Evolutionary conservation across 1,140 invertebrate species (phyloP), one percentile per base, ranked within the genome.

Genomic region (Bemisia tabaci): DNA sequence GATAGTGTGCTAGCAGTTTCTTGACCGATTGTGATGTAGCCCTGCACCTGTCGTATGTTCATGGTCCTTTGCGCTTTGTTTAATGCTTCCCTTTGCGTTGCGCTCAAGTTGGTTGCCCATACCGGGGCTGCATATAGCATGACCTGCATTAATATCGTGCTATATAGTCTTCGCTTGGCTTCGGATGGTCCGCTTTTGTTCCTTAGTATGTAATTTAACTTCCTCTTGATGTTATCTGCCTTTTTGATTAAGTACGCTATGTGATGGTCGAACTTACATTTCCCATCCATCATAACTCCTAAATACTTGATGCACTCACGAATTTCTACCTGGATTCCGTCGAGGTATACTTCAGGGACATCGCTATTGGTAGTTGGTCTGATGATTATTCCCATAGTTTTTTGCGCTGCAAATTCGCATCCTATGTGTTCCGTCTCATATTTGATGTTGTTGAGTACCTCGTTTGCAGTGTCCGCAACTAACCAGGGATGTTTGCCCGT

Each of bases 71-170:
- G 65, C 0, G 58, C 24, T 0, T 22, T 5, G 12, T 33, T 25
- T n/a, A 67, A 22, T 22, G 12, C 33, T 12, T 1, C 58, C 23
- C 33, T 2, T 0, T 12, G 9, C 0, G 12, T 22, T 1, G n/a
- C 23, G 0, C 33, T 60, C 23, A 67, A 12, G 1, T 22, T 27
- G 12, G 1, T 1, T 0, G 26, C 60, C 66, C 61, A 67, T 0
- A 22, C 61, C 0, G 66, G 22, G 0, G 66, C 27, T 2, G 59
- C 66, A 23, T 67, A 67, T 17, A 67, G 23, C 0, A 67, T 39
- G 24, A 60, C 39, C 11, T n/a, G n/a, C n/a, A n/a, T n/a, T n/a
- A n/a, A n/a, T n/a, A n/a, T n/a, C n/a, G n/a, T n/a, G n/a, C n/a
- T n/a, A n/a, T n/a, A n/a, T n/a, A n/a, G n/a, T n/a, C n/a, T n/a